Evolutionary conservation across 2,113 vertebrate species (phyloP), one percentile per base, ranked within the genome.

Genomic region (Ictidomys tridecemlineatus): DNA sequence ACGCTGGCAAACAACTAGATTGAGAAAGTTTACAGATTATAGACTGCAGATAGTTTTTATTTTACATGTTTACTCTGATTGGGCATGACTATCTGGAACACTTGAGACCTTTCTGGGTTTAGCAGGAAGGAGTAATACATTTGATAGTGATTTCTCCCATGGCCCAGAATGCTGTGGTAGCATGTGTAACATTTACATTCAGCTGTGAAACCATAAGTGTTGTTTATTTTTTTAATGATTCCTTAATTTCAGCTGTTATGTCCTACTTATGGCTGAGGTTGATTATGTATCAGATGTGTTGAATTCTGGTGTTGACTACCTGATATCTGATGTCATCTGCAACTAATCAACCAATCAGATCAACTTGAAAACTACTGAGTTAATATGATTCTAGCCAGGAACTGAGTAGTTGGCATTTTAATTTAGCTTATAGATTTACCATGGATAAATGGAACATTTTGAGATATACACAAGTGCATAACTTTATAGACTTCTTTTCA

Each of bases 321-420:
- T 79, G n/a, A 72, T 39, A 63, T 45, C 34, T n/a, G 42, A 51
- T 92, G 56, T 87, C 17, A 74, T 92, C 53, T 91, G 56, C 86
- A 86, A 6, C 78, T 26, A 94, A 9, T 94, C 42, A 93, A 93
- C 11, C 48, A 51, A 51, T 51, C 48, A 51, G 12, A 77, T 78
- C 73, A 91, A 61, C 73, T 34, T 13, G 24, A 32, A 94, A 91
- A 79, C n/a, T 74, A 74, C n/a, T 80, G 61, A 93, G 72, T 34
- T 95, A 12, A 24, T 93, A 22, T 8, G 65, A 80, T 96, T 92
- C 56, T 92, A 95, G 70, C 53, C 34, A 90, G 87, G 86, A 92
- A 77, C 91, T 8, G 65, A 90, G 34, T 34, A 61, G 26, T 65
- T 91, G 79, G 63, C 26, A 80, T 90, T 76, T 93, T 84, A 65